These are phyloP conservation scores for Taurulus bubalis DNA, from an alignment of 2,113 vertebrate genomes.

Conservation along the genomic window DNA sequence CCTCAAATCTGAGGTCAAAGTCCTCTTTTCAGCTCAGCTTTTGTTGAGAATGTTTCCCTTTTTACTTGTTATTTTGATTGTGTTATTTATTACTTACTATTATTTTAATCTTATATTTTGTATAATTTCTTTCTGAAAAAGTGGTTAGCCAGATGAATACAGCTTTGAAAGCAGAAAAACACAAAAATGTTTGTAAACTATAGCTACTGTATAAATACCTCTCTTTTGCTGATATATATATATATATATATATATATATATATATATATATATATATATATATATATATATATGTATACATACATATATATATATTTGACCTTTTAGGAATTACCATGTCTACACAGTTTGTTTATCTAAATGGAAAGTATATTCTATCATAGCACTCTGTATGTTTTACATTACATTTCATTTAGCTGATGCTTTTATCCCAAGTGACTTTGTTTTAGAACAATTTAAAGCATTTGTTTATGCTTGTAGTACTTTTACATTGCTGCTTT, in stretches of 20 bases:
- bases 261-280: too few relatives aligned
- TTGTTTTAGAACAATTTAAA: not conserved
- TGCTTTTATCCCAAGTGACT: too few relatives aligned
- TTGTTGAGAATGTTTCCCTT: not conserved
- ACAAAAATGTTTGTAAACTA: not conserved
- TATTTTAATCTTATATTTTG: not conserved
- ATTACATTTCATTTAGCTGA: too few relatives aligned
- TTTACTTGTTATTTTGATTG: not conserved
- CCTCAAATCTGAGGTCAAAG: not conserved
- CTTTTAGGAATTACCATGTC: not conserved
- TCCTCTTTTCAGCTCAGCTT: not conserved
- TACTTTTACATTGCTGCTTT: not conserved
- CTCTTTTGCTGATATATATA: not conserved
- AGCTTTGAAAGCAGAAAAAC: not conserved
- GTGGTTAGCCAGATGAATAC: not conserved
- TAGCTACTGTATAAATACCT: not conserved
- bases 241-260: too few relatives aligned
- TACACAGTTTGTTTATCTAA: not conserved
- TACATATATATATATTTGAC: too few relatives aligned
- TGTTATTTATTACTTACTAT: not conserved
- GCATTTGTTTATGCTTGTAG: not conserved
- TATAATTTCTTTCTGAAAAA: not conserved
- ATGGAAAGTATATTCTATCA: not conserved
- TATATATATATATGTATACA: too few relatives aligned
- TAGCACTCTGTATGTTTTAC: too few relatives aligned